Conservation (phyloP, 2,113 vertebrate genomes). For the Spheniscus mendiculus region DNA sequence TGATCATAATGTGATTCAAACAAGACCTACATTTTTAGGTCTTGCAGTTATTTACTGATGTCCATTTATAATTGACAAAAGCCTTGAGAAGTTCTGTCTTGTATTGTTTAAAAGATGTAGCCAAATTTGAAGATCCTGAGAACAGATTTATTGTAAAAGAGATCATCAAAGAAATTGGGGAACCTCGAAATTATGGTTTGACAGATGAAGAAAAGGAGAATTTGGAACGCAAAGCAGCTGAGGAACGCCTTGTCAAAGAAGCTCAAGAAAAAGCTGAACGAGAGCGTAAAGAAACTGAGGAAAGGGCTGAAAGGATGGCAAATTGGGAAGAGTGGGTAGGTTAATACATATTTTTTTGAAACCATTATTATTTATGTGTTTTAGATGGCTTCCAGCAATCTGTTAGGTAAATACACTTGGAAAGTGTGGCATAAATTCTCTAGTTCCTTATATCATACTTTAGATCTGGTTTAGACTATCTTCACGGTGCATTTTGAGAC, state of each 20-base stretch:
- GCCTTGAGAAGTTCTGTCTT: background rate
- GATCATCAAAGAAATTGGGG: conserved; percentile 80
- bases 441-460: background rate
- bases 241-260: conserved; percentile 73
- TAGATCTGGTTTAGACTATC: background rate
- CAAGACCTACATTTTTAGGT: background rate
- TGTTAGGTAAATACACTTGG: background rate
- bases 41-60: background rate
- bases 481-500: background rate
- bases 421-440: background rate
- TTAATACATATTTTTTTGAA: background rate
- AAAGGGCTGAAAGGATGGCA: conserved; percentile 74
- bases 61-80: background rate
- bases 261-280: conserved; percentile 62
- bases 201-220: conserved; percentile 77
- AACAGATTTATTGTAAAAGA: conserved; percentile 75
- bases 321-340: conserved; percentile 90
- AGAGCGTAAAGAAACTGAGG: conserved; percentile 74
- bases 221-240: conserved; percentile 70
- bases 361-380: background rate
- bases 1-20: too few relatives aligned
- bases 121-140: conserved; percentile 74
- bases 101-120: conserved; percentile 76
- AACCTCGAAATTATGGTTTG: conserved; percentile 83
- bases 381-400: background rate